Base-by-base conservation (phyloP, 2,797 vertebrate genomes). In the Xenops minutus region DNA sequence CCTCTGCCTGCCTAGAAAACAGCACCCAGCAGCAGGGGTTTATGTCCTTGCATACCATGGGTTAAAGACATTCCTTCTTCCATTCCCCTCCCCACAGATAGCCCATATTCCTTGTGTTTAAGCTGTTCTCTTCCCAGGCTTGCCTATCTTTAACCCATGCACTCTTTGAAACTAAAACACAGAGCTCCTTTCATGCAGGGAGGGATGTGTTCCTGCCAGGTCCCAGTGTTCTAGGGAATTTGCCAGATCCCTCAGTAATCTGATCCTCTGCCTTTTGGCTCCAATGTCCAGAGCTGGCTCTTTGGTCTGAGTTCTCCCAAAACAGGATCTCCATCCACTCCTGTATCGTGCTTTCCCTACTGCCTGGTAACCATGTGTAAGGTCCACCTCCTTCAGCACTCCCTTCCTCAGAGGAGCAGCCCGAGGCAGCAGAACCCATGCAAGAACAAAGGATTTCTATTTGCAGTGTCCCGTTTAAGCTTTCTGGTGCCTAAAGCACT, bases 191-290 rank as follows among this genome's bases (percentile, higher is more conserved):
- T 93, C 94, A 93, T 85, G 69, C 10, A 1, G 64, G 62, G 67
- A 89, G 85, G 52, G 66, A 93, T 81, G 77, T 82, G 66, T 69
- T 91, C 76, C 79, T 96, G 95, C 87, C 91, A 96, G 87, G 48
- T 74, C 87, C 79, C 62, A 86, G 69, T 61, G 92, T 94, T 94
- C 93, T 86, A 75, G 89, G 95, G 95, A 93, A 88, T 92, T 93
- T 96, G 93, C 95, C 95, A 96, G 95, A 73, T 73, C 82, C 58
- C 89, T 94, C 76, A 94, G 76, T 55, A 88, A 94, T 44, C 89
- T 37, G 82, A 75, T 89, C 82, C 76, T 80, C 66, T 92, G 92
- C 76, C 78, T 93, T 92, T 78, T 93, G 87, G 93, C 85, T 93
- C n/a, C 51, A 48, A 2, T 8, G 16, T 48, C 89, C 66, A 32